A percentile compares a stretch with the other conserved stretches of the same genome.
These are phyloP conservation scores for Arrhopalites spinosus DNA, from an alignment of 2,888 invertebrate species.

Conservation along the genomic window DNA sequence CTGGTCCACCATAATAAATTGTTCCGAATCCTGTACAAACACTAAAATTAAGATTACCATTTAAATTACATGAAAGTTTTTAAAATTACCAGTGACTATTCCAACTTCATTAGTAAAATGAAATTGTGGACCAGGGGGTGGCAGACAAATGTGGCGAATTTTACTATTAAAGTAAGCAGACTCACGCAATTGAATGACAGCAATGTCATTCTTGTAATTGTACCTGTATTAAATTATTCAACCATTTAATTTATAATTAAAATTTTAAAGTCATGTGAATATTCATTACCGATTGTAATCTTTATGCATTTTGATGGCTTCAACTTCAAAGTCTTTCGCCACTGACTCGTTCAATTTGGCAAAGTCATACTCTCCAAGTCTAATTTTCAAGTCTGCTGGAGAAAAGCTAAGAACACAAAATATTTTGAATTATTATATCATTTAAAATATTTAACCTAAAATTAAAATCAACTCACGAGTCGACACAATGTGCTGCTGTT, in stretches of 20 bases:
- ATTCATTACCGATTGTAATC: constrained; percentile 66
- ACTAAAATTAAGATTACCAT: too few relatives aligned
- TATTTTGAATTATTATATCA: constrained; percentile 43
- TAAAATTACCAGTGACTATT: constrained; percentile 67
- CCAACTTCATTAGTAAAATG: constrained; percentile 67
- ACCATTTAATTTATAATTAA: neutral
- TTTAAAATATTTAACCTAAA: neutral
- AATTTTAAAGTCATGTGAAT: neutral
- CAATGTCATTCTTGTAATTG: constrained; percentile 78
- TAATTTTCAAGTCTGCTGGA: constrained; percentile 68
- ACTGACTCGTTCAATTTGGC: constrained; percentile 70
- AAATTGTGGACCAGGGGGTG: constrained; percentile 65
- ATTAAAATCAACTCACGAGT: constrained; percentile 61
- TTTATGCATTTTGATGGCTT: constrained; percentile 70
- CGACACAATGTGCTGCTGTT: constrained; percentile 76
- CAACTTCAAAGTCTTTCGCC: constrained; percentile 71
- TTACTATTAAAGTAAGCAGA: constrained; percentile 60
- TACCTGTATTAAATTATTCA: constrained; percentile 53
- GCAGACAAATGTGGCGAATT: constrained; percentile 84
- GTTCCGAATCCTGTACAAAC: constrained; percentile 28
- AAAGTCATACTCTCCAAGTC: constrained; percentile 84
- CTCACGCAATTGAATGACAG: constrained; percentile 63
- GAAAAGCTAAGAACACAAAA: constrained; percentile 63
- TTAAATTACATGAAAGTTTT: too few relatives aligned
- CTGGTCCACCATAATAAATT: constrained; percentile 69